Percentiles rank a stretch among this genome's conserved stretches.
Evolutionary conservation across 2,797 vertebrate species (phyloP).

Genomic region (Serranus cabrilla): DNA sequence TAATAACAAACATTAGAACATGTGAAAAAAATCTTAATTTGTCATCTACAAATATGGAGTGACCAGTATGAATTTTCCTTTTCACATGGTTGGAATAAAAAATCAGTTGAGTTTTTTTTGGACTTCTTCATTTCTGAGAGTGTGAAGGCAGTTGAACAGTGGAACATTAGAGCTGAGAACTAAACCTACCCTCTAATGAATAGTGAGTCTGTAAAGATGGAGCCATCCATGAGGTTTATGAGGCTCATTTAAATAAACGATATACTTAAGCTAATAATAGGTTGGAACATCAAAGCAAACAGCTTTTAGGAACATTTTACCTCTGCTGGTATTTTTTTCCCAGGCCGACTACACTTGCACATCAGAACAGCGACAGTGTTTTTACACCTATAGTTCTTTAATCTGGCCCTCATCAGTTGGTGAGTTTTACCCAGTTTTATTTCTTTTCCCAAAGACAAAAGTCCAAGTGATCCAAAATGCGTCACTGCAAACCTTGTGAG

Average conservation of each 20-base stretch:
- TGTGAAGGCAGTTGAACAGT: background rate
- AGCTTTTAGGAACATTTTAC: background rate
- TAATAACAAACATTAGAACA: too few species aligned
- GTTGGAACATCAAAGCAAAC: background rate
- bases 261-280: background rate
- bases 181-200: background rate
- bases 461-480: too few species aligned
- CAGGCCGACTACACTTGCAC: background rate
- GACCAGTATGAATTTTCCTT: too few species aligned
- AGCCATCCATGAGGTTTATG: background rate
- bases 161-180: background rate
- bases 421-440: too few species aligned
- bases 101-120: background rate
- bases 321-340: background rate
- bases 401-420: too few species aligned
- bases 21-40: too few species aligned
- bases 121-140: background rate
- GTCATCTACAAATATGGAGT: too few species aligned
- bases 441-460: too few species aligned
- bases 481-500: too few species aligned
- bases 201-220: background rate
- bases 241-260: conserved; percentile 9
- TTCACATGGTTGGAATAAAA: background rate
- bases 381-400: too few species aligned
- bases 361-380: background rate